Evolutionary conservation across 2,888 invertebrate species (phyloP), one percentile per base, ranked within the genome.

Genomic region (Hartigia nigra): DNA sequence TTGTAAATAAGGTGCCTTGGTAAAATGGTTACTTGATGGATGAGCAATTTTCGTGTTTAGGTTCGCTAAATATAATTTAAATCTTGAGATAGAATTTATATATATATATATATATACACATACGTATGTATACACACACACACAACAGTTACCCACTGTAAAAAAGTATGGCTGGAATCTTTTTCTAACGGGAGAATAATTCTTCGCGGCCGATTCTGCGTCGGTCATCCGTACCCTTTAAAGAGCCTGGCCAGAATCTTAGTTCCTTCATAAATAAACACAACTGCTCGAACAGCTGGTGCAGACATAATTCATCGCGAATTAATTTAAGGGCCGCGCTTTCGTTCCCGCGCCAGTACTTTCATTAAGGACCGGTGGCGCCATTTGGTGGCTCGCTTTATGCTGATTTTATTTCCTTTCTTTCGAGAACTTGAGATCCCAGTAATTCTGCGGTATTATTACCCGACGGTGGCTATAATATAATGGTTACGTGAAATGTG

Each of bases 271-370:
- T 91, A 91, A 91, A 91, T 91, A 91, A 91, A 91, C 91, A 91
- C 91, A 91, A 91, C 91, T 91, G 88, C 89, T 88, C 86, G 87
- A 89, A 89, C 91, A 91, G 89, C 91, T 91, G 91, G 91, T 86
- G 90, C 90, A 86, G 91, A 90, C 91, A 91, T 91, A 91, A 91
- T 91, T 91, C 91, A 91, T 91, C 91, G 91, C 88, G 91, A 91
- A 91, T 91, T 91, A 91, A 91, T 91, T 91, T 91, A 91, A 91
- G 91, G 90, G 90, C 87, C 86, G 85, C 80, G 81, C 79, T 81
- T 81, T 80, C 79, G 75, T 77, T 79, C 81, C 81, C 87, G 84
- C 86, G 84, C 87, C 85, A 87, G 90, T 89, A 90, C 91, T 91
- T 91, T 91, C 91, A 91, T 91, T 91, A 91, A 90, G 91, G 90